These are phyloP conservation scores for Sclerurus mexicanus DNA, from an alignment of 2,113 vertebrate species.

Conservation along the genomic window DNA sequence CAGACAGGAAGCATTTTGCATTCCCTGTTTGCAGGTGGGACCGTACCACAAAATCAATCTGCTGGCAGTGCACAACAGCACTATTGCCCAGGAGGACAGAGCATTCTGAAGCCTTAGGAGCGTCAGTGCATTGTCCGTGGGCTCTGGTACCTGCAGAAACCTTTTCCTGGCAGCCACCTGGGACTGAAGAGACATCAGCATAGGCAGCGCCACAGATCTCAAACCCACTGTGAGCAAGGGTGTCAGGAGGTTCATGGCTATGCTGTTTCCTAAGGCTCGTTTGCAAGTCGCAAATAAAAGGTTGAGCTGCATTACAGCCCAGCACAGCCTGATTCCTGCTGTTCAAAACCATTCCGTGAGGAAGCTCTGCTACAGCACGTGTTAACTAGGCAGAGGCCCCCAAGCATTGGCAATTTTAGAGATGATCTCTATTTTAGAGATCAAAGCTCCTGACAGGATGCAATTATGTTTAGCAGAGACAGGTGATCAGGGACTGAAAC, in stretches of 20 bases:
- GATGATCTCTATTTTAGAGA: constrained; percentile 6
- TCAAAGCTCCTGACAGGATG: neutral
- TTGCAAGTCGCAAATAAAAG: neutral
- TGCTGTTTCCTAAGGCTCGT: neutral
- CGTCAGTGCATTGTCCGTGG: fast-evolving
- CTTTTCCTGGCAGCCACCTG: neutral
- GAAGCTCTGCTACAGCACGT: neutral
- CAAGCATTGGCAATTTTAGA: neutral
- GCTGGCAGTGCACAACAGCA: neutral
- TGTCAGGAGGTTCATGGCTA: neutral
- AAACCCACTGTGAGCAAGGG: fast-evolving
- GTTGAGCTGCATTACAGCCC: neutral
- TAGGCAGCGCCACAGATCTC: neutral
- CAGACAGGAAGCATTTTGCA: neutral
- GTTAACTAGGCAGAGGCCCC: neutral
- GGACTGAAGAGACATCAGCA: neutral
- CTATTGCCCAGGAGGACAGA: neutral
- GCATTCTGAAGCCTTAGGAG: neutral
- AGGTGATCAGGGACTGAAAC: neutral
- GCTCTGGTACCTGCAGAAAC: neutral
- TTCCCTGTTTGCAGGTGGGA: neutral
- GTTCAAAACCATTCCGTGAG: neutral
- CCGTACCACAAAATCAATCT: neutral
- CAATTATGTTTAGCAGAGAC: neutral
- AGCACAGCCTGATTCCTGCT: neutral